Evolutionary conservation across 2,113 vertebrate genomes (phyloP).

Genomic region (Forbesichthys papilliferus): DNA sequence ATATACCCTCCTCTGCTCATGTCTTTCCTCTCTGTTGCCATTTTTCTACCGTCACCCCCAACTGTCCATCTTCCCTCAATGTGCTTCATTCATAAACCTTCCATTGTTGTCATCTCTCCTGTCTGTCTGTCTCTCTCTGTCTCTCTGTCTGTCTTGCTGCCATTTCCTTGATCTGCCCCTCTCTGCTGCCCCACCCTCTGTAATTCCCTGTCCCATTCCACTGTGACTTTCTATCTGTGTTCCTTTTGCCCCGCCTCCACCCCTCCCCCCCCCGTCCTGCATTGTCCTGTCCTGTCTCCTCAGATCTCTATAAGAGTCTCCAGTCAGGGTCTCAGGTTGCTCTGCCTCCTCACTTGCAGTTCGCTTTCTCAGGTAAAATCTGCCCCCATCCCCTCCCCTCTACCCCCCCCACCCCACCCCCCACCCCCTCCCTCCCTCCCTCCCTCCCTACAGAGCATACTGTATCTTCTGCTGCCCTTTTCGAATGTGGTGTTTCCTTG

Average conservation of each 20-base stretch:
- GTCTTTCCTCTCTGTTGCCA: neutral
- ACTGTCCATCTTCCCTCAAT: neutral
- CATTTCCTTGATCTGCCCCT: neutral
- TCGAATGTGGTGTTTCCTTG: conserved; percentile 25
- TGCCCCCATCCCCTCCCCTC: conserved; percentile 8
- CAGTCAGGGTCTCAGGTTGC: conserved; percentile 91
- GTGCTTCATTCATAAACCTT: neutral
- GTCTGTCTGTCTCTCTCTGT: neutral
- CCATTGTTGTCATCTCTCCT: neutral
- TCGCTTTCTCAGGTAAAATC: conserved; percentile 93
- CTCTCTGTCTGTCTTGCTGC: neutral
- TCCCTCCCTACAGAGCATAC: conserved; percentile 5
- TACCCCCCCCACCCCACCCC: neutral
- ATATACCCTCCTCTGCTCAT: conserved; percentile 44
- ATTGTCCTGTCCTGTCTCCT: conserved; percentile 67
- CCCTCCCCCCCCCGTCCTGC: conserved; percentile 23
- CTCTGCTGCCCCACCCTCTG: conserved; percentile 12
- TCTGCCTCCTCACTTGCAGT: conserved; percentile 96
- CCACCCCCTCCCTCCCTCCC: conserved; percentile 4
- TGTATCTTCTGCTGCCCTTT: conserved; percentile 6
- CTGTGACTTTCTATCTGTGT: conserved; percentile 2
- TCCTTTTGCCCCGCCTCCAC: conserved; percentile 20
- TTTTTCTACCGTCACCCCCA: conserved; percentile 1
- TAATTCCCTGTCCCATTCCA: neutral
- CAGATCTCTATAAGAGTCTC: conserved; percentile 99